These are phyloP conservation scores for Hoplias malabaricus DNA, from an alignment of 2,113 vertebrate species.

Conservation along the genomic window DNA sequence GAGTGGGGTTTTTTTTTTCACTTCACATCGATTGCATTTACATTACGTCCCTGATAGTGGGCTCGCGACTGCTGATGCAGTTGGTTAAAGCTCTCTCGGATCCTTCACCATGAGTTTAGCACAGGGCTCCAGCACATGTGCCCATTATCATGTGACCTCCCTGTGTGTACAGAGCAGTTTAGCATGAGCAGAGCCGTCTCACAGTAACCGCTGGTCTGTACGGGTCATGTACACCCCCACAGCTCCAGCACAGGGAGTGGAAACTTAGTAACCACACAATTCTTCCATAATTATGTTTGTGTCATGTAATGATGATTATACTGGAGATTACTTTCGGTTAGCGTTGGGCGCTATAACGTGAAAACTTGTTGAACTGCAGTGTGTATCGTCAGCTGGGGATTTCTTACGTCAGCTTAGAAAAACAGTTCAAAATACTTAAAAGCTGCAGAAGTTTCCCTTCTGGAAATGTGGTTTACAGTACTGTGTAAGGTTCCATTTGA, in stretches of 20 bases:
- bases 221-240: not conserved
- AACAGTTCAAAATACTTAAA: not conserved
- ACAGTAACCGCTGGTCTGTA: not conserved
- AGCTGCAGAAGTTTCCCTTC: too few relatives aligned
- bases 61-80: constrained; percentile 60
- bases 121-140: constrained; percentile 62
- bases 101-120: constrained; percentile 66
- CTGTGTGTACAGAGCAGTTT: constrained; percentile 55
- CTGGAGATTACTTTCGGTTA: not conserved
- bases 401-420: not conserved
- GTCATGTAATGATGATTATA: not conserved
- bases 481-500: too few relatives aligned
- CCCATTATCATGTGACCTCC: constrained; percentile 59
- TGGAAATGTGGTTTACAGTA: too few relatives aligned
- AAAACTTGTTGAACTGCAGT: not conserved
- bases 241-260: not conserved
- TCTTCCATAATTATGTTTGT: constrained; percentile 3
- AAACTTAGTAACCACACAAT: not conserved
- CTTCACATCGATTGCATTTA: constrained; percentile 41
- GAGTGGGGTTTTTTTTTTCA: constrained; percentile 11
- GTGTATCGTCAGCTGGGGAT: not conserved
- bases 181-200: not conserved
- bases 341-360: not conserved
- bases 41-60: constrained; percentile 56
- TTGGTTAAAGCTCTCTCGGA: constrained; percentile 62